phyloP scores from a whole-genome alignment of 2,113 vertebrate genomes.

The Alaudala cheleensis region DNA sequence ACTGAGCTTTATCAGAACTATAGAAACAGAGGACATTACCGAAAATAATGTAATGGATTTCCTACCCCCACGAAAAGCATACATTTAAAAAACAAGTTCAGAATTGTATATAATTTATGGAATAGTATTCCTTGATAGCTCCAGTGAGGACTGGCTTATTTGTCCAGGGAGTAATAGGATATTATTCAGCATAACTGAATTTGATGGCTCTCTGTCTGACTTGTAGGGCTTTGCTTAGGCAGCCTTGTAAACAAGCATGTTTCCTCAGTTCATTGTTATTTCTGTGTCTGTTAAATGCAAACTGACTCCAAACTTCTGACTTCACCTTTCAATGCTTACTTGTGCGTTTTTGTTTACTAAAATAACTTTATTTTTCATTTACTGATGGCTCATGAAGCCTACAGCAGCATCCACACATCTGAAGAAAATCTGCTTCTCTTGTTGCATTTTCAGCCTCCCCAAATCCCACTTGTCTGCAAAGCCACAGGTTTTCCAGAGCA shows the following conservation, averaged over 20 bases:
- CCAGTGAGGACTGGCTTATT: background rate
- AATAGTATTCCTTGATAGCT: background rate
- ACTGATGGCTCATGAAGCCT: background rate
- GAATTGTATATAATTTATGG: background rate
- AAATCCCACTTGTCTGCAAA: background rate
- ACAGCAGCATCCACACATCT: background rate
- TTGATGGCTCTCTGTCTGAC: constrained; percentile 12
- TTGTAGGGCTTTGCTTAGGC: background rate
- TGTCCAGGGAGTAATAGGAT: background rate
- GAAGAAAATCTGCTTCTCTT: background rate
- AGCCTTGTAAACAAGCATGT: background rate
- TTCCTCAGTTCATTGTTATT: constrained; percentile 11
- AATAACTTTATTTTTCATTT: constrained; percentile 10
- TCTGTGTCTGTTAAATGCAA: background rate
- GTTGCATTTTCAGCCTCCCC: background rate
- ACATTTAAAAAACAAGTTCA: constrained; percentile 17
- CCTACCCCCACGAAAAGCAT: background rate
- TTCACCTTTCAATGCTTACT: background rate
- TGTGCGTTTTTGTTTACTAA: background rate
- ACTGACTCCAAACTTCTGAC: background rate
- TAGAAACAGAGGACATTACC: background rate
- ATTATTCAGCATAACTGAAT: constrained; percentile 2
- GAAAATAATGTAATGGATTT: background rate
- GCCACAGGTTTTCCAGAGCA: background rate
- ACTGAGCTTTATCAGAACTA: background rate